Conservation (phyloP, 2,797 vertebrate genomes). For the Erethizon dorsatum region DNA sequence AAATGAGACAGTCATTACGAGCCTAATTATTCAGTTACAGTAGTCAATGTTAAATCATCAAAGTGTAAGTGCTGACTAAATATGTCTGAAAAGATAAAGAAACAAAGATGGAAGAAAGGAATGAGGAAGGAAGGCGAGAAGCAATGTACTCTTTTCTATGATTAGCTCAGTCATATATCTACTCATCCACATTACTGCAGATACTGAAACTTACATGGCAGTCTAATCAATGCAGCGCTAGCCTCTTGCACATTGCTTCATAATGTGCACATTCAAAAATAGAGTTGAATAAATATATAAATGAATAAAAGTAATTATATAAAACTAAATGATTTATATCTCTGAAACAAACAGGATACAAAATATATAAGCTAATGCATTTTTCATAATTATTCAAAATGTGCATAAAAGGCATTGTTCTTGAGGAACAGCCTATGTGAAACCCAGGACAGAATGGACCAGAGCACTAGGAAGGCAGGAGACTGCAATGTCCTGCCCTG, state of each 20-base stretch:
- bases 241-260: background rate
- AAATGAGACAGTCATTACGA: background rate
- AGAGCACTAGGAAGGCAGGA: background rate
- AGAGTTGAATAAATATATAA: background rate
- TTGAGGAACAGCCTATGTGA: background rate
- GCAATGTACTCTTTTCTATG: background rate
- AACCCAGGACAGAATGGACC: background rate
- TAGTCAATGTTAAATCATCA: background rate
- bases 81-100: background rate
- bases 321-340: background rate
- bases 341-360: background rate
- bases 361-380: background rate
- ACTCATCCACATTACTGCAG: background rate
- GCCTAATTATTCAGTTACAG: background rate
- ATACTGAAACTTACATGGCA: background rate
- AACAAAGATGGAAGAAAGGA: background rate
- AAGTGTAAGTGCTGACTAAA: background rate
- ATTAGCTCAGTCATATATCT: background rate
- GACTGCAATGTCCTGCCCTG: background rate
- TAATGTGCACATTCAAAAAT: background rate
- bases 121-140: background rate
- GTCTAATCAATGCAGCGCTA: background rate
- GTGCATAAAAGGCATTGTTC: background rate
- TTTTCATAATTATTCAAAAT: background rate
- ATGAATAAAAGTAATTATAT: background rate